Conservation (phyloP, 1,140 invertebrate species). For the Ceratina japonica region DNA sequence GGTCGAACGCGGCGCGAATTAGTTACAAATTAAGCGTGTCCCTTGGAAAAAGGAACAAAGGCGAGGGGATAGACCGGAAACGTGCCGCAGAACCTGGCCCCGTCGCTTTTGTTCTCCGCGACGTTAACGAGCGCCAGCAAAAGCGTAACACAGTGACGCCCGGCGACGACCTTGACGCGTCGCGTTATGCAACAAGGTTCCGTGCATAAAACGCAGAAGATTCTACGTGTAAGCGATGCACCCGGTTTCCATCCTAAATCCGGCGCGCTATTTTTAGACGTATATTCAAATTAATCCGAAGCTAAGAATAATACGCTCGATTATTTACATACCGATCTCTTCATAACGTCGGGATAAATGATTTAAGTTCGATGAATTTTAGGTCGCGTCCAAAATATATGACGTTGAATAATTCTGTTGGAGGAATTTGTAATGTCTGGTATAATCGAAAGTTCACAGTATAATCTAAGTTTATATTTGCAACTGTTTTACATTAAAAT, state of each 20-base stretch:
- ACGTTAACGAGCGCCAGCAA: constrained; percentile 48
- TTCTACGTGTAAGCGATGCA: background rate
- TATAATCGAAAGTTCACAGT: too few relatives aligned
- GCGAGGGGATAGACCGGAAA: constrained; percentile 43
- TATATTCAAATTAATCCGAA: constrained; percentile 18
- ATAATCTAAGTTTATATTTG: too few relatives aligned
- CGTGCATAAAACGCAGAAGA: constrained; percentile 35
- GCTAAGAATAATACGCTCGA: constrained; percentile 8
- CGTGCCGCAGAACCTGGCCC: constrained; percentile 10
- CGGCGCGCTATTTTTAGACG: constrained; percentile 19
- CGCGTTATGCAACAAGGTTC: constrained; percentile 43
- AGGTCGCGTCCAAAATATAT: too few relatives aligned
- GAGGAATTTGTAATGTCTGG: too few relatives aligned
- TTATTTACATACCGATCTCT: constrained; percentile 2
- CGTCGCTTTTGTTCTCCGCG: constrained; percentile 53
- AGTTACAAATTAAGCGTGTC: constrained; percentile 38
- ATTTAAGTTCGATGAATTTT: too few relatives aligned
- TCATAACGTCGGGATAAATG: too few relatives aligned
- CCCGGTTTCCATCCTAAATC: constrained; percentile 20
- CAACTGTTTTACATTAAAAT: too few relatives aligned
- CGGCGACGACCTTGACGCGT: constrained; percentile 43
- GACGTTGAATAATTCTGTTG: too few relatives aligned
- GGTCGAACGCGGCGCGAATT: constrained; percentile 18
- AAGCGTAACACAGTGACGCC: constrained; percentile 55
- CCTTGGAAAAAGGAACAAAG: constrained; percentile 34